Evolutionary conservation across 2,113 vertebrate genomes (phyloP).

Genomic region (Callospermophilus lateralis): DNA sequence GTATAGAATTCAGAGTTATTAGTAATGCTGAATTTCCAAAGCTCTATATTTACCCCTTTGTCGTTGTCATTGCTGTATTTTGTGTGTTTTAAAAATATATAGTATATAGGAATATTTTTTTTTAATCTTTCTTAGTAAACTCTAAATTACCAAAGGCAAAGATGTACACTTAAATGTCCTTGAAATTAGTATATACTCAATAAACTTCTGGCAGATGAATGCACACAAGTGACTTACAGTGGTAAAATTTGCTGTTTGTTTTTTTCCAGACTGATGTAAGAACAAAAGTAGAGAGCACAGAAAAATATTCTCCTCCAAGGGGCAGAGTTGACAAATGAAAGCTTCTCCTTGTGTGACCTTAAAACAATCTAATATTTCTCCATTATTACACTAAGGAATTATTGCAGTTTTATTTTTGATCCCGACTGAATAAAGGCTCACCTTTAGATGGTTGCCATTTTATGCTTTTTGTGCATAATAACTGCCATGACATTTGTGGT

Average conservation of each 20-base stretch:
- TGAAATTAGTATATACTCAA: background rate
- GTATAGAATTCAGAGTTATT: background rate
- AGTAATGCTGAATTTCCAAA: conserved; percentile 24
- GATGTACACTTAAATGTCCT: background rate
- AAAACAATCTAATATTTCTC: conserved; percentile 80
- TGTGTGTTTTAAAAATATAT: background rate
- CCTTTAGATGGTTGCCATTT: conserved; percentile 74
- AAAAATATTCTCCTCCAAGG: background rate
- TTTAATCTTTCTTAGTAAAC: background rate
- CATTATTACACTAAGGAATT: conserved; percentile 71
- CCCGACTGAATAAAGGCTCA: conserved; percentile 47
- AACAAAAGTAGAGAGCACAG: background rate
- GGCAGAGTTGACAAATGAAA: conserved; percentile 68
- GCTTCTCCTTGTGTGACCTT: conserved; percentile 75
- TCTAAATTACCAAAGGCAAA: background rate
- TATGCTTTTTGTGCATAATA: conserved; percentile 76
- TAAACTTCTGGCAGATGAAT: background rate
- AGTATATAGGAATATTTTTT: background rate
- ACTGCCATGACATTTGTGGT: conserved; percentile 71
- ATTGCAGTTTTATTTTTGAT: conserved; percentile 71
- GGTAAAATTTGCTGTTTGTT: background rate
- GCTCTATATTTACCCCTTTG: background rate
- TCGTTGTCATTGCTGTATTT: background rate
- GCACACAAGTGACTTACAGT: background rate
- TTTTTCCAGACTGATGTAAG: background rate